Percentiles rank a stretch among this genome's conserved stretches.
Conservation (phyloP, 1,140 invertebrate genomes). For the Bicyclus anynana region DNA sequence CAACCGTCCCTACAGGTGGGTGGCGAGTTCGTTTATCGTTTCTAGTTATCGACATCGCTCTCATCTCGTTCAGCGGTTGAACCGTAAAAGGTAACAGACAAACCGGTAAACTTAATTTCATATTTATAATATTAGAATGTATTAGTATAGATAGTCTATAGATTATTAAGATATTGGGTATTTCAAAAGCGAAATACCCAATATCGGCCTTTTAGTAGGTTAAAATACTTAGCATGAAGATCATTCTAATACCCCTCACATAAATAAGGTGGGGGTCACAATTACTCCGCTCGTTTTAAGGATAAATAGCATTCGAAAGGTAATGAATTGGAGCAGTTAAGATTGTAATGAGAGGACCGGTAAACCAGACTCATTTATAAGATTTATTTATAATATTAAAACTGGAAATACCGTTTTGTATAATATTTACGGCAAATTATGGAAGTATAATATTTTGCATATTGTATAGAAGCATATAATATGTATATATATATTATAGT, state of each 20-base stretch:
- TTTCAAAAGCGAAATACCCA: too few species aligned
- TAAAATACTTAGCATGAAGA: conserved; percentile 16
- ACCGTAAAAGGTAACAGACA: too few species aligned
- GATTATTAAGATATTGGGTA: too few species aligned
- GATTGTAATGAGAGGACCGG: conserved; percentile 22
- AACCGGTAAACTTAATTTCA: too few species aligned
- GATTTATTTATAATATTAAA: conserved; percentile 1
- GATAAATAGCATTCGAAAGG: conserved; percentile 28
- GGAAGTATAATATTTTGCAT: not conserved
- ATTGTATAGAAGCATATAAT: too few species aligned
- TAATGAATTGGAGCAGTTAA: conserved; percentile 35
- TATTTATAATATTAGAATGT: too few species aligned
- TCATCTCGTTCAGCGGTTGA: too few species aligned
- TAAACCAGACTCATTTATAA: not conserved
- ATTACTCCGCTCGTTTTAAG: conserved; percentile 25
- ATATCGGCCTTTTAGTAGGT: not conserved
- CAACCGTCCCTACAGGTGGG: too few species aligned
- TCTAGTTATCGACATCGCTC: too few species aligned
- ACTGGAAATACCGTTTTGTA: not conserved
- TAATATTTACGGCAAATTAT: not conserved
- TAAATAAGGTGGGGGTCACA: conserved; percentile 25
- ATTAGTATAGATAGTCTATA: too few species aligned
- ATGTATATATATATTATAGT: too few species aligned
- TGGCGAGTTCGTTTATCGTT: too few species aligned
- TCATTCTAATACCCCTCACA: conserved; percentile 21